A percentile compares a stretch with the other conserved stretches of the same genome.
Conservation (phyloP, 2,888 invertebrate genomes). For the Alviniconcha strummeri region DNA sequence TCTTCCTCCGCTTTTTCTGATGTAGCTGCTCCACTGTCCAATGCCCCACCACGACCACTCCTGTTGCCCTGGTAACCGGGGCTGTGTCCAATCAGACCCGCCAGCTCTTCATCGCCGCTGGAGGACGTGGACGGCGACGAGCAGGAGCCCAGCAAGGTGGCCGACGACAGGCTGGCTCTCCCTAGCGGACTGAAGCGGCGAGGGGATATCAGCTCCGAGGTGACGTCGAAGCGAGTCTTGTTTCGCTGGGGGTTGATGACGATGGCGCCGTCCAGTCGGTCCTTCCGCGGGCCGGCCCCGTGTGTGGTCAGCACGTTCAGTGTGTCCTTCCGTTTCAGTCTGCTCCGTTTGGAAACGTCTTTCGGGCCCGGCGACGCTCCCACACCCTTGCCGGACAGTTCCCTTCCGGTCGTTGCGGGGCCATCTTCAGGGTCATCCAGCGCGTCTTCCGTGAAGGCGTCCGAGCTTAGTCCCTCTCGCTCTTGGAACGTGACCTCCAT, state of each 20-base stretch:
- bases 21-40: background rate
- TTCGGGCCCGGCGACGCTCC: background rate
- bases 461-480: too few species aligned
- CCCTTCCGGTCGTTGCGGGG: too few species aligned
- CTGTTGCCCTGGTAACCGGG: background rate
- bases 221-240: conserved; percentile 13
- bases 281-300: background rate
- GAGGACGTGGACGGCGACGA: background rate
- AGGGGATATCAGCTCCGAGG: background rate
- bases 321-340: background rate
- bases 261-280: conserved; percentile 21
- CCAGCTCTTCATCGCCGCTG: conserved; percentile 19
- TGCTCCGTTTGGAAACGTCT: background rate
- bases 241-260: conserved; percentile 18
- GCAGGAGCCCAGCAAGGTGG: background rate
- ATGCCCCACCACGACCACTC: background rate
- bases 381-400: background rate
- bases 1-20: background rate
- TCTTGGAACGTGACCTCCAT: too few species aligned
- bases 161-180: background rate
- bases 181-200: background rate
- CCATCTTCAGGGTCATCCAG: too few species aligned
- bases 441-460: too few species aligned
- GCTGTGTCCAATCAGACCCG: background rate
- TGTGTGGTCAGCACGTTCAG: background rate